Evolutionary conservation across 1,140 invertebrate genomes (phyloP), one percentile per base, ranked within the genome.

Genomic region (Eriocheir sinensis): DNA sequence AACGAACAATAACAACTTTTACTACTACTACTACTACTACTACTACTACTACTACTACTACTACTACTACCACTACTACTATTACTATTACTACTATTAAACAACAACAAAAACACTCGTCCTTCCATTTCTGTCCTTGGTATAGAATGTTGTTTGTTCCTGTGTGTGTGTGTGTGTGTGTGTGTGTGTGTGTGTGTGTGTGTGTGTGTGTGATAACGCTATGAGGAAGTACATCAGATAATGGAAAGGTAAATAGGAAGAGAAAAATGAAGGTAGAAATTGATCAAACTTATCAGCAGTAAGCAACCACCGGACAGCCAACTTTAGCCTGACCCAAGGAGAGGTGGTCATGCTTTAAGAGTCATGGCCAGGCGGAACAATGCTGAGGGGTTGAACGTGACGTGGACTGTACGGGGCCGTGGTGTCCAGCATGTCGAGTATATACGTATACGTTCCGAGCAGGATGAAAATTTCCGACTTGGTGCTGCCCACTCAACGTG

Each of bases 31-130:
- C 60, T 72, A 72, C 60, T n/a, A 72, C 60, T n/a, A 72, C 60
- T n/a, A 72, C 60, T 72, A 72, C 60, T n/a, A 72, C 60, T 72
- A 72, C 60, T 72, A 72, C 60, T 72, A 72, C 60, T 72, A n/a
- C 60, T 72, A 72, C 60, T n/a, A 72, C 60, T n/a, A 72, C 60
- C 6, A 72, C 60, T 72, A 72, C 27, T n/a, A 72, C 60, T 72
- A n/a, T n/a, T 72, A 72, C 60, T n/a, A 72, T n/a, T n/a, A 72
- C 60, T n/a, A 72, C 60, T 72, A 72, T 21, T n/a, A 72, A n/a
- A n/a, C 60, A 53, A 53, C 48, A 53, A 53, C 48, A 21, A 53
- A 48, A 48, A 48, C 15, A 48, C 21, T 27, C 27, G 27, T 60
- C 53, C 53, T 60, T 60, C 17, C 27, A 21, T 60, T 60, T 27